These are phyloP conservation scores for Melanotaenia trifasciata DNA, from an alignment of 2,797 vertebrate species.

Conservation along the genomic window DNA sequence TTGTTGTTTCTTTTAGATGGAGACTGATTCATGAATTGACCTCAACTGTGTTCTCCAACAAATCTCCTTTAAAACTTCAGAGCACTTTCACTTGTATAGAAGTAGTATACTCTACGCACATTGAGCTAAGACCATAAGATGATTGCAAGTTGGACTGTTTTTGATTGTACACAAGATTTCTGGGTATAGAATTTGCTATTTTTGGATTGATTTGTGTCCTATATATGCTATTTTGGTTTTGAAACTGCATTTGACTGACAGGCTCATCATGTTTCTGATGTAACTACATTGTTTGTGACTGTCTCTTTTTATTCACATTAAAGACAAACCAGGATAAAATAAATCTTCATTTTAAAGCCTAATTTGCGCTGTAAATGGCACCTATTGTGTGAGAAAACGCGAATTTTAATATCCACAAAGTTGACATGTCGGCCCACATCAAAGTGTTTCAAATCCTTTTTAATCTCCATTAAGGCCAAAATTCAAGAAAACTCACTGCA, in stretches of 20 bases:
- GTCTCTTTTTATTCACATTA: constrained; percentile 50
- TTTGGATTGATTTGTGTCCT: neutral
- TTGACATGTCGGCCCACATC: constrained; percentile 35
- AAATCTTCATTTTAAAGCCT: constrained; percentile 56
- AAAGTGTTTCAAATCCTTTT: constrained; percentile 61
- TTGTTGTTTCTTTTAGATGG: constrained; percentile 65
- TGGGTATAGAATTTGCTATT: neutral
- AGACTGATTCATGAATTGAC: constrained; percentile 69
- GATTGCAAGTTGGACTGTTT: neutral
- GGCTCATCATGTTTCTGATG: constrained; percentile 47
- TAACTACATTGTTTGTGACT: constrained; percentile 35
- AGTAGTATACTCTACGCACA: neutral
- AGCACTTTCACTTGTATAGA: constrained; percentile 14
- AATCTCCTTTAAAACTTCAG: constrained; percentile 35
- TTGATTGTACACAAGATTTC: neutral
- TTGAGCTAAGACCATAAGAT: constrained; percentile 3
- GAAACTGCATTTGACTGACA: constrained; percentile 47
- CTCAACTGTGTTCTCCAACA: constrained; percentile 61
- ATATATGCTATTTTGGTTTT: constrained; percentile 15
- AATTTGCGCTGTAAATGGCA: constrained; percentile 52
- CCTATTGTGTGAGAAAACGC: constrained; percentile 46
- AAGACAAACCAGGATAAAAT: constrained; percentile 54
- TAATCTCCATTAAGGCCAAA: constrained; percentile 56
- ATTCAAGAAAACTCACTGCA: constrained; percentile 37
- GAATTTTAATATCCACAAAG: constrained; percentile 50